Percentiles rank a stretch among this genome's conserved stretches.
These are phyloP conservation scores for Dicerorhinus sumatrensis DNA, from an alignment of 2,113 vertebrate genomes.

Conservation along the genomic window DNA sequence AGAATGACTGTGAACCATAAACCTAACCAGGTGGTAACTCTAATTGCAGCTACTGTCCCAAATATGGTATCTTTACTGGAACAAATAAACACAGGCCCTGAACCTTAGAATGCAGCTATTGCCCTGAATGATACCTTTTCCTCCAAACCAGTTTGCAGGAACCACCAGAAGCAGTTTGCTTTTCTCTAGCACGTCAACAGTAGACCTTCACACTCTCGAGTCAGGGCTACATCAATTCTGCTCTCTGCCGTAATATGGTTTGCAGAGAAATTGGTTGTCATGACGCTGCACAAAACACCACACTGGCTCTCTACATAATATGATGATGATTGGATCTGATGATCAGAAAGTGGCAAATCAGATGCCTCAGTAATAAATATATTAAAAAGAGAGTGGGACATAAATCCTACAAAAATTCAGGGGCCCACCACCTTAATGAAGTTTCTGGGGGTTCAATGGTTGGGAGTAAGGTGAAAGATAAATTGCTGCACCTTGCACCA, in stretches of 20 bases:
- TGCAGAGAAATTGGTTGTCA: neutral
- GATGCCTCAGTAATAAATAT: neutral
- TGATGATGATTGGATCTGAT: neutral
- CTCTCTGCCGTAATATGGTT: neutral
- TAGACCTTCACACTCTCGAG: neutral
- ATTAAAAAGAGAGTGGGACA: neutral
- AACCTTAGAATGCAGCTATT: neutral
- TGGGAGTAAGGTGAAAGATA: neutral
- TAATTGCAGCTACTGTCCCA: neutral
- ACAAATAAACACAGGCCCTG: neutral
- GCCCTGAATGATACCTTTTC: neutral
- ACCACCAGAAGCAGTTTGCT: neutral
- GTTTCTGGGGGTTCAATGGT: neutral
- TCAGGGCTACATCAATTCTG: neutral
- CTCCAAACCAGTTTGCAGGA: neutral
- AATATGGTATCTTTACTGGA: neutral
- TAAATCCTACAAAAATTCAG: neutral
- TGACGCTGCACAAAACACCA: neutral
- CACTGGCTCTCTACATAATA: neutral
- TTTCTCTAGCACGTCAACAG: neutral
- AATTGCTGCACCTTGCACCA: neutral
- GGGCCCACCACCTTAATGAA: neutral
- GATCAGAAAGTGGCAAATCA: neutral
- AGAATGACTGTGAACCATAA: slow-evolving; percentile 28
- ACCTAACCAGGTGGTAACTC: neutral